Base-by-base conservation (phyloP, 2,888 invertebrate genomes). In the Subacronicta megacephala region DNA sequence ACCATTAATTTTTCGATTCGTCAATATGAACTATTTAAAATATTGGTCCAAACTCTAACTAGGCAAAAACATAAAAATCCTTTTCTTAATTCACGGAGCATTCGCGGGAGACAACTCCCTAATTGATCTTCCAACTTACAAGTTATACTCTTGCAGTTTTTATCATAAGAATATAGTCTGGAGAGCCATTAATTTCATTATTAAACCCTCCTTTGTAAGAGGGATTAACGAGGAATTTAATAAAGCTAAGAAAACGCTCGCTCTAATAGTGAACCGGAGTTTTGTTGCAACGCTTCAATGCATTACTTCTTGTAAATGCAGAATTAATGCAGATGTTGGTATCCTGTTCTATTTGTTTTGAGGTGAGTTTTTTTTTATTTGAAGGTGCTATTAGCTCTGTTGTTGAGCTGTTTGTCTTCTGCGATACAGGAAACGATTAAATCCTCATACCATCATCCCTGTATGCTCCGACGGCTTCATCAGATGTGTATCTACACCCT, bases 201-300 rank as follows among this genome's bases (percentile, higher is more conserved):
- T 64, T 56, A 62, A 75, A 58, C 15, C 35, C 40, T 45, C 51
- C 31, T 62, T 72, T 61, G 58, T 62, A 42, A 53, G 4, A 40
- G 13, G 37, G 51, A 64, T 58, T 68, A 72, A 58, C 47, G 36
- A 54, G 45, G 53, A 75, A 64, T 64, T 68, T 58, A 64, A 68
- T 72, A 62, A 58, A 56, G 45, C 36, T 16, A 16, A 51, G 55
- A 60, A 59, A 59, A 57, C 31, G 35, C 26, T 62, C 1, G 35
- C 38, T 9, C 10, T 47, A 15, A 59, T 20, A 50, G 45, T 54
- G 46, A 10, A 23, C 15, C 17, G 17, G 13, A 20, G 37, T 49
- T 61, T 42, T 40, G 33, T 29, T 18, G 16, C 7, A 26, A 26
- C 38, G 36, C 18, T 41, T 33, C 9, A 17, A 7, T 51, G 36